Evolutionary conservation across 2,797 vertebrate species (phyloP), one percentile per base, ranked within the genome.

Genomic region (Myotis daubentonii): DNA sequence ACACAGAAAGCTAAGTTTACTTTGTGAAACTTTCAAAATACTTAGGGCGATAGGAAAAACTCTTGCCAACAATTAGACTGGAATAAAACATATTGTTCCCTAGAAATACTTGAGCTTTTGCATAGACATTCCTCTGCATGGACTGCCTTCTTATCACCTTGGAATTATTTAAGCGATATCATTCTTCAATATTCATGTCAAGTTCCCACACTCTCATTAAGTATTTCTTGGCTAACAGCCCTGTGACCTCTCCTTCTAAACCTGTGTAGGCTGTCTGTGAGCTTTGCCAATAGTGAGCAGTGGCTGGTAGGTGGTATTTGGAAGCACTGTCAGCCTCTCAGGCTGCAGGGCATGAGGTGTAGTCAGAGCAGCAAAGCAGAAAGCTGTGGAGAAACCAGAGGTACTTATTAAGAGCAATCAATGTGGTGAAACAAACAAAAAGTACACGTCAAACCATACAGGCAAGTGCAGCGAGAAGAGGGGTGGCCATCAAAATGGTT

Each of bases 131-230:
- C 3, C 2, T 28, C 30, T 38, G 9, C 6, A 47, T 76, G 15
- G 6, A 71, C 8, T 15, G 0, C 1, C 1, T 41, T 76, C 28
- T 17, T n/a, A 3, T 36, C 6, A 44, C 15, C 3, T 71, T 38
- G 41, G 1, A 36, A 62, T 68, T 55, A 7, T 30, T 28, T 65
- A 12, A 66, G 41, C 65, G 25, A 4, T 28, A 4, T 38, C 10
- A 62, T 33, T 86, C 23, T 90, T 86, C 30, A 85, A 78, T 68
- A 16, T 1, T 23, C 10, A 36, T 4, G 9, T 33, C 19, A 79
- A 87, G 16, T 53, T 17, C 19, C 3, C 13, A 33, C 5, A 30
- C 5, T 47, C 55, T 51, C 6, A 30, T 25, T 19, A 25, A 30
- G 4, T 53, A 23, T 62, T 62, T 51, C 16, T 19, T 60, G 38